Evolutionary conservation across 2,113 vertebrate genomes (phyloP), one percentile per base, ranked within the genome.

Genomic region (Tringa solitaria): DNA sequence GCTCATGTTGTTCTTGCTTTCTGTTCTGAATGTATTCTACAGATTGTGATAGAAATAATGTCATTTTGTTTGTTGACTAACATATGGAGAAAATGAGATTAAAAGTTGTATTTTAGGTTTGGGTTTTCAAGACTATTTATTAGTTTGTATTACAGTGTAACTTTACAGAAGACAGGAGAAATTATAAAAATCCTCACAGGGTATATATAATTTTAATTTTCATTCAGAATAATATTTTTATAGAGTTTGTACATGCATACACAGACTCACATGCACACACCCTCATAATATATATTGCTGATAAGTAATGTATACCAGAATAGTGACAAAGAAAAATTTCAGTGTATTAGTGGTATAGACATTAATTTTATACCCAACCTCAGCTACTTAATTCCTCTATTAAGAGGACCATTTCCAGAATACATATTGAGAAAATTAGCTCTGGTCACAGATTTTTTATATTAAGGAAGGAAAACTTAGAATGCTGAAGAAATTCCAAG

Each of bases 341-440:
- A 41, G 7, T 54, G 3, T 81, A 50, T 63, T 84, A 70, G 63
- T 54, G 54, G 6, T 35, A 30, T 5, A 63, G 37, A 32, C 18
- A 70, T 28, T 30, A 50, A 43, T 75, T 89, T 82, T 82, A 33
- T 91, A 60, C 8, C 3, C 30, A 84, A 65, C 3, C 22, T 89
- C 51, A 74, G 13, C 48, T 91, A 57, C 33, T 76, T 87, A 75
- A 72, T 89, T 87, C 37, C 53, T 75, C 2, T 85, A 51, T 82
- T 90, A 76, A 64, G 48, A 89, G 15, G 33, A 79, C 20, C 2
- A 21, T 43, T 95, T 91, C 57, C 78, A 84, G 56, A 95, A 64
- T 82, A 64, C 35, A 57, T 93, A 53, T 37, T 94, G 67, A 93
- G 82, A 93, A 94, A 85, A 93, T 91, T 95, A 93, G 73, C 65